Evolutionary conservation across 2,888 invertebrate genomes (phyloP), one percentile per base, ranked within the genome.

Genomic region (Drosophila lutescens): DNA sequence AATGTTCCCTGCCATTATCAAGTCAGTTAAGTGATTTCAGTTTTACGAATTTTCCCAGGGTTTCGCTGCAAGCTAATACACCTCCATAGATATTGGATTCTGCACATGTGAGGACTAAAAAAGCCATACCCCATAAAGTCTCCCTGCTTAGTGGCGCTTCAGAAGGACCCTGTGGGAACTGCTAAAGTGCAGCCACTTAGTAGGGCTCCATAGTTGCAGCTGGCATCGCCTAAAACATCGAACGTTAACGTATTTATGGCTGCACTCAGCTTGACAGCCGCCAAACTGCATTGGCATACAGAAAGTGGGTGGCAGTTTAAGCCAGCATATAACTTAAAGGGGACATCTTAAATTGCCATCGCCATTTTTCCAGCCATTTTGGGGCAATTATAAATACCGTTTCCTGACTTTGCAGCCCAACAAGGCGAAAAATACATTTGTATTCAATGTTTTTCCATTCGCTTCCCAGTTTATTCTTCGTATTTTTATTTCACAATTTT

Each of bases 171-270:
- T 63, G 65, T 68, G 70, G 79, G 75, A 70, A 50, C 70, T 72
- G 62, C 72, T 74, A 79, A 76, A 82, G 80, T 78, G 84, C 82
- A 83, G 83, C 79, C 82, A 82, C 82, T 82, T 82, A 86, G 83
- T 69, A 65, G 67, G 78, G 72, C 62, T 61, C 34, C 34, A 44
- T 71, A 73, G 80, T 70, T 83, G 85, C 85, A 85, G 80, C 78
- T 83, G 80, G 72, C 78, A 50, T 61, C 70, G 57, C 54, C 50
- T 54, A 80, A 80, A 74, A 73, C 76, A 85, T 86, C 79, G 87
- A 86, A 87, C 83, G 69, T 54, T 86, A 86, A 79, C 79, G 79
- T 81, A 83, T 87, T 86, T 86, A 87, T 83, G 86, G 68, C 76
- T 81, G 72, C 82, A 86, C 85, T 84, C 75, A 74, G 70, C 70